phyloP scores from a whole-genome alignment of 2,797 vertebrate genomes.

The Anguilla obscura region DNA sequence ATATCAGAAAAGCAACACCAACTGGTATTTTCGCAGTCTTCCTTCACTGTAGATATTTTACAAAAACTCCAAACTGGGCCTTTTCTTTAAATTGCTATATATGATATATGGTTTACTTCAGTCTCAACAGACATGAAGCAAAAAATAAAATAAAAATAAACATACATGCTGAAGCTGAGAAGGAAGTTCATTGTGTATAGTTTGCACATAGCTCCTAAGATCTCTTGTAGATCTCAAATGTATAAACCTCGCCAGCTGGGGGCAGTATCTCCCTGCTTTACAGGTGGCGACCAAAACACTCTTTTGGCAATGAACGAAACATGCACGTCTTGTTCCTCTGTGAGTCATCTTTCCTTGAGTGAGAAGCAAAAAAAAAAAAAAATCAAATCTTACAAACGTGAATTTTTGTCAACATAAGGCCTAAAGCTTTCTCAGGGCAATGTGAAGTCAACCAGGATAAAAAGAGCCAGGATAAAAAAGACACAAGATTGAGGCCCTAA shows the following conservation, averaged over 20 bases:
- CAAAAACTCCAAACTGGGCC: neutral
- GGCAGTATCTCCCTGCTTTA: slow-evolving; percentile 43
- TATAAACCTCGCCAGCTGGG: slow-evolving; percentile 43
- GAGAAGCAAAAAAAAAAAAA: neutral
- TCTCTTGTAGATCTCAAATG: too few relatives aligned
- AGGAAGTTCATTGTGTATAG: slow-evolving; percentile 19
- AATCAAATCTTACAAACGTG: neutral
- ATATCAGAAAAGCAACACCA: neutral
- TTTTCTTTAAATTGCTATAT: neutral
- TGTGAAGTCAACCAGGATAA: neutral
- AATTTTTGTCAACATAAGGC: neutral
- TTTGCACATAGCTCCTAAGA: slow-evolving; percentile 27
- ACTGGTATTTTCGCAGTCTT: neutral
- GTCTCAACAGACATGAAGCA: neutral
- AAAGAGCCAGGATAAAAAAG: neutral
- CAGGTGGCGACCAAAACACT: neutral
- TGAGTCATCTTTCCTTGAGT: slow-evolving; percentile 1
- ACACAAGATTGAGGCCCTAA: neutral
- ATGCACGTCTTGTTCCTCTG: neutral
- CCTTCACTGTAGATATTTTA: neutral
- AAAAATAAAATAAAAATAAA: neutral
- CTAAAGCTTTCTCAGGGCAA: neutral
- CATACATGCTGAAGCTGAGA: neutral
- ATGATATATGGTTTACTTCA: neutral
- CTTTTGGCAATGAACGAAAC: neutral